Base-by-base conservation (phyloP, 2,888 invertebrate genomes). In the Spicauda simplicius region DNA sequence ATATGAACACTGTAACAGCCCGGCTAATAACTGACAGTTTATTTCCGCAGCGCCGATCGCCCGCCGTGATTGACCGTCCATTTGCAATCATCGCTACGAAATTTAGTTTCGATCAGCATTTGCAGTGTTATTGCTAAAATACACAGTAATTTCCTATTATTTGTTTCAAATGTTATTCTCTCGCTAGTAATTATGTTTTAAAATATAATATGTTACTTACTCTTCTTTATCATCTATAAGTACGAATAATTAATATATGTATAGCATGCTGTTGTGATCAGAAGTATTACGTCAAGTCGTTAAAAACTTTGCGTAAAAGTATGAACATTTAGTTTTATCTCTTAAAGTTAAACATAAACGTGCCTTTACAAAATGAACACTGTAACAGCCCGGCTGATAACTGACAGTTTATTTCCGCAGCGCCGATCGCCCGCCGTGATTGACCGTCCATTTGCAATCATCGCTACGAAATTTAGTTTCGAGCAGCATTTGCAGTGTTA, bases 321-420 rank as follows among this genome's bases (percentile, higher is more conserved):
- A 7, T 11, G 10, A 11, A 37, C 37, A 7, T 37, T 5, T 30
- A 30, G 30, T 8, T 37, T 3, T 37, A 7, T 37, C 37, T 2
- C 10, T 2, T 3, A 8, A 25, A 25, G 5, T 2, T 25, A 4
- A 45, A 25, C 5, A 25, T 25, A 25, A 25, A 2, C 25, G 25
- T 25, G 25, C 25, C 25, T 25, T 25, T 25, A 25, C 25, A 25
- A 25, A n/a, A 48, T 16, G 48, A 16, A 16, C 16, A 48, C 48
- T 16, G 16, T 48, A 48, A 48, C 12, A 45, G 58, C 58, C 5
- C 58, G 20, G 20, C 20, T 20, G 58, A n/a, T 58, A 55, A 63
- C 48, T 55, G 48, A 55, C 63, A 48, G 19, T 30, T 64, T 45
- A 64, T 64, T 64, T 64, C 63, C 63, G 56, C 16, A 19, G 55